Conservation (phyloP, 2,113 vertebrate genomes). For the Leiothrix lutea region DNA sequence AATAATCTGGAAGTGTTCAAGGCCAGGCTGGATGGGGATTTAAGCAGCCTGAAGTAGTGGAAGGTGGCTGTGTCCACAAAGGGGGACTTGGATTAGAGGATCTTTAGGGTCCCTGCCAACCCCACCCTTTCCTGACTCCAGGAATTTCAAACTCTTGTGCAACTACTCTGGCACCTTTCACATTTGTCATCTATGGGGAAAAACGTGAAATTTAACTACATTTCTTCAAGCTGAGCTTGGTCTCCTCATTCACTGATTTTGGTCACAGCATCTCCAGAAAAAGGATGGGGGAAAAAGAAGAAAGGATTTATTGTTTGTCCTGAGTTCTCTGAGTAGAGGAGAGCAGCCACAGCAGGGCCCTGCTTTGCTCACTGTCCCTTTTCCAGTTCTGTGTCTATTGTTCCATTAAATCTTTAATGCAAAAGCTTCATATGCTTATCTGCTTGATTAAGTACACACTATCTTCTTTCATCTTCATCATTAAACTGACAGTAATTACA, state of each 20-base stretch:
- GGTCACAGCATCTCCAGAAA: not conserved
- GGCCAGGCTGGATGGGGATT: not conserved
- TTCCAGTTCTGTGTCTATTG: not conserved
- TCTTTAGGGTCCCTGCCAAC: not conserved
- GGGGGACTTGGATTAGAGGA: too few species aligned
- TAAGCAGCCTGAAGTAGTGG: not conserved
- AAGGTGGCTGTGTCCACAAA: not conserved
- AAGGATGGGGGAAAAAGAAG: not conserved
- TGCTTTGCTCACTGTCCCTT: not conserved
- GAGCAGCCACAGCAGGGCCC: not conserved
- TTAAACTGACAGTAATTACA: conserved; percentile 64
- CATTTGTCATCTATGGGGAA: not conserved
- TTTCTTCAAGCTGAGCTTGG: not conserved
- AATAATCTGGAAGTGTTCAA: not conserved
- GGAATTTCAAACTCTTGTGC: not conserved
- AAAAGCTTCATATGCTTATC: conserved; percentile 43
- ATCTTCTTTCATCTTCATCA: conserved; percentile 51
- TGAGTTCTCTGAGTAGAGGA: not conserved
- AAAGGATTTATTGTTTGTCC: not conserved
- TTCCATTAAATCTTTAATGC: conserved; percentile 24
- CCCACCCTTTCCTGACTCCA: too few species aligned
- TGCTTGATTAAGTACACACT: conserved; percentile 58
- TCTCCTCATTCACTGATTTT: not conserved
- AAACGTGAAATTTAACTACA: not conserved
- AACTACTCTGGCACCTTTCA: not conserved